These are phyloP conservation scores for Hyperoodon ampullatus DNA, from an alignment of 2,113 vertebrate genomes.

Conservation along the genomic window DNA sequence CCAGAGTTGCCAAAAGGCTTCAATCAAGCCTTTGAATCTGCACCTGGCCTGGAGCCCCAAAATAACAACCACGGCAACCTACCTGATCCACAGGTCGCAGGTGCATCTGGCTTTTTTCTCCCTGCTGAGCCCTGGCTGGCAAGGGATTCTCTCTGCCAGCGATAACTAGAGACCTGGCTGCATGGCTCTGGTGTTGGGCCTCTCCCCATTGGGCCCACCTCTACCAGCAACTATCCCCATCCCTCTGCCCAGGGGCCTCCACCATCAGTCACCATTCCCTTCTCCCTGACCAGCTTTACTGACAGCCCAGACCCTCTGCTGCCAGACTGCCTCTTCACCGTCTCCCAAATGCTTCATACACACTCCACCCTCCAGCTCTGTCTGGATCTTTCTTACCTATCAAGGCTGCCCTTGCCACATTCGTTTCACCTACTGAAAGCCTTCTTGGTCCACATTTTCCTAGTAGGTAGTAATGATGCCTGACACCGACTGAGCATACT, in stretches of 20 bases:
- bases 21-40: constrained; percentile 79
- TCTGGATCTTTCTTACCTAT: neutral
- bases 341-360: neutral
- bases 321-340: neutral
- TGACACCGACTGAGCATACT: neutral
- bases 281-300: neutral
- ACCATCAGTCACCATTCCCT: neutral
- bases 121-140: neutral
- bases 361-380: neutral
- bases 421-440: neutral
- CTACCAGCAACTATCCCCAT: neutral
- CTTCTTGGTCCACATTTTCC: neutral
- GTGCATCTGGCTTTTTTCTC: constrained; percentile 63
- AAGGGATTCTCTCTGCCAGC: constrained; percentile 47
- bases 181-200: neutral
- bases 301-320: neutral
- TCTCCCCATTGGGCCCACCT: neutral
- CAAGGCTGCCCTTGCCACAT: neutral
- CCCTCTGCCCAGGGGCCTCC: neutral
- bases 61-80: constrained; percentile 63
- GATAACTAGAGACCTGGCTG: neutral
- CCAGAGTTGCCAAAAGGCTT: constrained; percentile 75
- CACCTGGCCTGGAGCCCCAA: constrained; percentile 75
- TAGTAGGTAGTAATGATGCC: neutral
- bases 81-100: constrained; percentile 66